Evolutionary conservation across 1,140 invertebrate species (phyloP).

Genomic region (Ceratosolen fusciceps): DNA sequence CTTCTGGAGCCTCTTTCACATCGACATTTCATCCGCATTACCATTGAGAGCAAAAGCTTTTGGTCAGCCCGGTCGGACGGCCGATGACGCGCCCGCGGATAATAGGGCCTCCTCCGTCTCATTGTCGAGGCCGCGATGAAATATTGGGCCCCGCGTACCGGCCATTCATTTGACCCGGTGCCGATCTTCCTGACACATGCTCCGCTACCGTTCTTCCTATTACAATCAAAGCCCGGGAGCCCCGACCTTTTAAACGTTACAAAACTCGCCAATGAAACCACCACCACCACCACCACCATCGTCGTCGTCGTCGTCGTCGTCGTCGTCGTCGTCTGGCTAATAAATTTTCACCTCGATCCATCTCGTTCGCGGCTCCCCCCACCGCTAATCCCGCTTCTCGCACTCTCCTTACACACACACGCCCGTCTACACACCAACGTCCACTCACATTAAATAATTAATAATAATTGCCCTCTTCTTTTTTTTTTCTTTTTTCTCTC

Average conservation of each 20-base stretch:
- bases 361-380: background rate
- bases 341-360: conserved; percentile 1
- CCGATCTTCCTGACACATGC: too few species aligned
- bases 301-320: too few species aligned
- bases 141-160: background rate
- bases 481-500: too few species aligned
- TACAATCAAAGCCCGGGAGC: background rate
- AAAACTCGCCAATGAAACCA: background rate
- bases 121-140: background rate
- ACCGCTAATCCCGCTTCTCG: background rate
- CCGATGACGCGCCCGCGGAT: background rate
- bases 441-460: too few species aligned
- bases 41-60: background rate
- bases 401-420: too few species aligned
- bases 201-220: background rate
- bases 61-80: background rate
- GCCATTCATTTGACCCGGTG: background rate
- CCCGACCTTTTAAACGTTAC: background rate
- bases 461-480: too few species aligned
- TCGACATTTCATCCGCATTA: background rate
- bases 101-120: background rate
- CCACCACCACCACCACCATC: too few species aligned
- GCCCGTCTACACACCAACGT: too few species aligned
- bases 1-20: too few species aligned
- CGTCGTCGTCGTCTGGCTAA: background rate